phyloP scores from a whole-genome alignment of 1,140 invertebrate genomes.

The Palaemon carinicauda region DNA sequence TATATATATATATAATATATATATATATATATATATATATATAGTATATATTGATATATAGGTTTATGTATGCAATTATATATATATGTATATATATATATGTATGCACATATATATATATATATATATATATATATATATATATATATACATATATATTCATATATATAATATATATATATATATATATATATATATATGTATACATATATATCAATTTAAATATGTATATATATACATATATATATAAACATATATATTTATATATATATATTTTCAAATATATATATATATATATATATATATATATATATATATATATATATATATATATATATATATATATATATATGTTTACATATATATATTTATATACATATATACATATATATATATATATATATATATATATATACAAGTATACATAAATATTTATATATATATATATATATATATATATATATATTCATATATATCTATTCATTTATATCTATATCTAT shows the following conservation, averaged over 20 bases:
- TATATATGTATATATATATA: too few relatives aligned
- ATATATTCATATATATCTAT: too few relatives aligned
- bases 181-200: neutral
- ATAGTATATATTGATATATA: too few relatives aligned
- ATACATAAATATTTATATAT: neutral
- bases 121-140: neutral
- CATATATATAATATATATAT: neutral
- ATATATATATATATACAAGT: neutral
- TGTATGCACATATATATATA: too few relatives aligned
- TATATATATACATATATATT: neutral
- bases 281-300: neutral
- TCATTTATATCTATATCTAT: too few relatives aligned
- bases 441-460: neutral
- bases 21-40: too few relatives aligned
- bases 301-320: neutral
- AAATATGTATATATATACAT: neutral
- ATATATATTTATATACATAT: neutral
- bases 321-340: neutral
- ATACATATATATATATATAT: neutral
- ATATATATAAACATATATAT: neutral
- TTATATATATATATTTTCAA: neutral
- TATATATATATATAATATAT: too few relatives aligned
- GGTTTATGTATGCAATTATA: too few relatives aligned
- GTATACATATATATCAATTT: neutral
- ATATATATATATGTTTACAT: neutral